Conservation (phyloP, 2,888 invertebrate species). For the Yponomeuta evonymella region DNA sequence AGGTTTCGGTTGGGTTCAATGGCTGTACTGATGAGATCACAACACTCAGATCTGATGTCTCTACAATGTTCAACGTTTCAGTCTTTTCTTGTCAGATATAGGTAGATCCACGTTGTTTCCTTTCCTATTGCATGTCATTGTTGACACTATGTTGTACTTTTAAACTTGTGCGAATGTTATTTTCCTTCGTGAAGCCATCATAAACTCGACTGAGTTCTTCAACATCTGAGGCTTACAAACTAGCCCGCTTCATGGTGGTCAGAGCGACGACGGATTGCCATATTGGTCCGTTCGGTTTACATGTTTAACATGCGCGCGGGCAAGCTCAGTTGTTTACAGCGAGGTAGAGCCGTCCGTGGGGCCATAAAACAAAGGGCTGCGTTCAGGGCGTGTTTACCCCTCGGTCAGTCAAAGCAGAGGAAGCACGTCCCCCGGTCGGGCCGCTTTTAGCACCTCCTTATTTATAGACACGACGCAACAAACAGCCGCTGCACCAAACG, state of each 20-base stretch:
- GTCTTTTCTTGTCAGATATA: not conserved
- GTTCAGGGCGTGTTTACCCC: slow-evolving; percentile 66
- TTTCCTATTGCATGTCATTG: not conserved
- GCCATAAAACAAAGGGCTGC: slow-evolving; percentile 68
- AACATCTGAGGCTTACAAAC: not conserved
- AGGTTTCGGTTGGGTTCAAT: slow-evolving; percentile 30
- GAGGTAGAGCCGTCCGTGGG: slow-evolving; percentile 38
- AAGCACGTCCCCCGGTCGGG: slow-evolving; percentile 68
- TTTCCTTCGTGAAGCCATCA: not conserved
- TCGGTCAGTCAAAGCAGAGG: slow-evolving; percentile 69
- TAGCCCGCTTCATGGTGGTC: not conserved
- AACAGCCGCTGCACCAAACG: slow-evolving; percentile 47
- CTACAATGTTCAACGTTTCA: not conserved
- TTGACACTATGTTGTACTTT: not conserved
- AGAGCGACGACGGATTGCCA: slow-evolving; percentile 16
- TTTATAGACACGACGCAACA: slow-evolving; percentile 63
- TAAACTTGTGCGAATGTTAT: not conserved
- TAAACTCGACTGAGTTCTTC: not conserved
- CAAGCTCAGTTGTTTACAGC: slow-evolving; percentile 18
- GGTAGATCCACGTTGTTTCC: not conserved
- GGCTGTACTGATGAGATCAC: slow-evolving; percentile 21
- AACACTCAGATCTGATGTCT: not conserved
- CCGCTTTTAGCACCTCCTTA: slow-evolving; percentile 75
- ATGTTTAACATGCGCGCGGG: slow-evolving; percentile 48
- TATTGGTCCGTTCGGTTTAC: slow-evolving; percentile 31